Conservation (phyloP, 2,888 invertebrate genomes). For the Philonicus albiceps region DNA sequence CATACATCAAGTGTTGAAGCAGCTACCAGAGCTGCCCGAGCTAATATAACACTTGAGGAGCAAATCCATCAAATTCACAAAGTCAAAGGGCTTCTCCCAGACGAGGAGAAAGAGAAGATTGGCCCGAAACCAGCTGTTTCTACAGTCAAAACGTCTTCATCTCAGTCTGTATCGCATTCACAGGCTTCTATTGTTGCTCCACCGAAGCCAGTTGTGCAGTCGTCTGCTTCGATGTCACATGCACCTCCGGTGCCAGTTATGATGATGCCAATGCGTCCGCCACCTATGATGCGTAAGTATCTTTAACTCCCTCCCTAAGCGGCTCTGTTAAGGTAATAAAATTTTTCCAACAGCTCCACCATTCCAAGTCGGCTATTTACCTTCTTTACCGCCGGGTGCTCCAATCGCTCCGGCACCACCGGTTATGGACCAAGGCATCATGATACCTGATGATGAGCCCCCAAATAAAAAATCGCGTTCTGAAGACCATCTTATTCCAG, state of each 20-base stretch:
- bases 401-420: constrained; percentile 63
- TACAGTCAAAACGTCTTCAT: constrained; percentile 60
- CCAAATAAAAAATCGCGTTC: constrained; percentile 86
- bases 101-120: constrained; percentile 96
- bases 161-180: constrained; percentile 50
- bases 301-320: too few relatives aligned
- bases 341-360: constrained; percentile 57
- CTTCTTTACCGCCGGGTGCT: constrained; percentile 57
- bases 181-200: constrained; percentile 47
- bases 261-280: constrained; percentile 63
- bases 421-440: constrained; percentile 66
- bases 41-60: constrained; percentile 94
- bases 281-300: constrained; percentile 59
- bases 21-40: constrained; percentile 90
- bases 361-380: constrained; percentile 63
- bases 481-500: constrained; percentile 92
- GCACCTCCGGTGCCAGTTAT: constrained; percentile 60
- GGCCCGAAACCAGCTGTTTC: constrained; percentile 82
- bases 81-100: constrained; percentile 88
- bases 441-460: constrained; percentile 79
- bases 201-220: constrained; percentile 50
- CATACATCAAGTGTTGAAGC: constrained; percentile 97
- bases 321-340: too few relatives aligned
- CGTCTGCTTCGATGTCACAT: constrained; percentile 48
- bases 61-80: constrained; percentile 98